A percentile compares a stretch with the other conserved stretches of the same genome.
These are phyloP conservation scores for Erebia ligea DNA, from an alignment of 2,888 invertebrate genomes.

Conservation along the genomic window DNA sequence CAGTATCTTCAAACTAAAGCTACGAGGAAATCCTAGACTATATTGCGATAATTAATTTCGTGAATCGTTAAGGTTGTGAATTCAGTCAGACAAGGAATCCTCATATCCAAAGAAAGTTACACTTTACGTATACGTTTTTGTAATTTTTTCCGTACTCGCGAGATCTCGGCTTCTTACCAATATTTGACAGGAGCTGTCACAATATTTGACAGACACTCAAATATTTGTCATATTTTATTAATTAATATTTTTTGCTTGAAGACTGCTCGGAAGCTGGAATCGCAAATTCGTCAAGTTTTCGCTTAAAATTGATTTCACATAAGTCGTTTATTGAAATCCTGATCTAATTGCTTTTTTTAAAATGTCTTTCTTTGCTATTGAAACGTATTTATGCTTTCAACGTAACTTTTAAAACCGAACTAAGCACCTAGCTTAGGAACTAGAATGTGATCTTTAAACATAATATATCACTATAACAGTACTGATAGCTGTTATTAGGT, in stretches of 20 bases:
- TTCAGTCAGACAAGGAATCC: neutral
- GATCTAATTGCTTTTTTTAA: neutral
- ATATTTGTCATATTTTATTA: neutral
- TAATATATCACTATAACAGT: neutral
- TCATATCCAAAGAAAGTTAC: neutral
- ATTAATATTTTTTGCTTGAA: neutral
- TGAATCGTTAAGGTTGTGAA: constrained; percentile 62
- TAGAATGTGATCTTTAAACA: neutral
- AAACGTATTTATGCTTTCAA: neutral
- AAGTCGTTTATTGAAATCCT: neutral
- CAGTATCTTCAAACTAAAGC: too few relatives aligned
- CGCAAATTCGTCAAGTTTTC: neutral
- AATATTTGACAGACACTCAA: neutral
- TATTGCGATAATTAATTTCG: constrained; percentile 86
- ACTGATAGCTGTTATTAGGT: neutral
- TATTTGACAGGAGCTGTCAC: neutral
- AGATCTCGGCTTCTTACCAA: neutral
- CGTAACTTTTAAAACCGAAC: neutral
- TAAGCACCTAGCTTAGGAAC: neutral
- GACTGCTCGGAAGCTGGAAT: neutral
- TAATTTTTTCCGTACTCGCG: neutral
- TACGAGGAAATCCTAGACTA: constrained; percentile 92
- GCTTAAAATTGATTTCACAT: neutral
- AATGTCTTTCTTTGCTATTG: neutral
- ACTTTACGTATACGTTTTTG: neutral